phyloP scores from a whole-genome alignment of 2,888 invertebrate genomes.

The Lordiphosa fenestrarum region DNA sequence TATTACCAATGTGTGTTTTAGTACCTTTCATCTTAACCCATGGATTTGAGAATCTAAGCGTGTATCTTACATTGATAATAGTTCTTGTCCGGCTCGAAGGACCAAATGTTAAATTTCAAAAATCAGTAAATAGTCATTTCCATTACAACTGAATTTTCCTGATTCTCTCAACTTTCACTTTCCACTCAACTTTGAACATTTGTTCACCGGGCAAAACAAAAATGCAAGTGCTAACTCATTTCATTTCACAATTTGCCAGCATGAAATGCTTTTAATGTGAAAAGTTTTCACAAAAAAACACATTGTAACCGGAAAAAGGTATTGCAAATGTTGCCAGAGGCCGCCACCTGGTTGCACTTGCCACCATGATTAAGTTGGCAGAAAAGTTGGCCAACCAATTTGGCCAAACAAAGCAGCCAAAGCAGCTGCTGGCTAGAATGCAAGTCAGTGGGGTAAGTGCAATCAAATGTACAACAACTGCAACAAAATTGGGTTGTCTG shows the following conservation, averaged over 20 bases:
- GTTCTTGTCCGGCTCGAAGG: too few species aligned
- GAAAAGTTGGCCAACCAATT: slow-evolving; percentile 56
- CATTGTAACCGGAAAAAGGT: slow-evolving; percentile 58
- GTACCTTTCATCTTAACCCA: too few species aligned
- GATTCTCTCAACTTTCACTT: too few species aligned
- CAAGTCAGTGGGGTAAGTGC: slow-evolving; percentile 57
- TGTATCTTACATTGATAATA: too few species aligned
- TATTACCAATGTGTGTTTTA: too few species aligned
- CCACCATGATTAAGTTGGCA: slow-evolving; percentile 64
- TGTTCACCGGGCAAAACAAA: too few species aligned
- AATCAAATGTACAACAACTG: slow-evolving; percentile 64
- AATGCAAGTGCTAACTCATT: too few species aligned
- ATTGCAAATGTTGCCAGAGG: slow-evolving; percentile 33
- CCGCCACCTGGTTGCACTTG: slow-evolving; percentile 10
- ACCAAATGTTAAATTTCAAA: too few species aligned
- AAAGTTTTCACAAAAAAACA: slow-evolving; percentile 51
- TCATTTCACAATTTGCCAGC: slow-evolving; percentile 49
- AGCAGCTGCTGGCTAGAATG: slow-evolving; percentile 24
- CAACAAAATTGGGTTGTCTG: slow-evolving; percentile 20
- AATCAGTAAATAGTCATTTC: too few species aligned
- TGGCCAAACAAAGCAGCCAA: slow-evolving; percentile 37
- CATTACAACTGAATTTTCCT: too few species aligned
- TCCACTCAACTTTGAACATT: too few species aligned
- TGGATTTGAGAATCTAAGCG: too few species aligned
- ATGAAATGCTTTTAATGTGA: slow-evolving; percentile 69